Evolutionary conservation across 2,113 vertebrate genomes (phyloP).

Genomic region (Labeo rohita): DNA sequence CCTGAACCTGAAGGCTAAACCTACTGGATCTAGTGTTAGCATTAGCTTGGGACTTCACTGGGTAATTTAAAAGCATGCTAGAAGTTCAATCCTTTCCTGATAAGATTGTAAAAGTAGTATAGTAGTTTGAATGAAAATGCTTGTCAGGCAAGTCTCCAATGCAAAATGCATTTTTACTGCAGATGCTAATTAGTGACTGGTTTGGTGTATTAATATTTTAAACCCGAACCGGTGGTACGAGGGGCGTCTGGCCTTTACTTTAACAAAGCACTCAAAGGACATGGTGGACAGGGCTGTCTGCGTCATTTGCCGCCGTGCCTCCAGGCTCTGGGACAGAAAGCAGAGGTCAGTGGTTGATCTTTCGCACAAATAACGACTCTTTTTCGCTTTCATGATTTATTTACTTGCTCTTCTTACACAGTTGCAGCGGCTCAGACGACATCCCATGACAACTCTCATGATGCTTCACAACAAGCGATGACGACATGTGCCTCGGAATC

Average conservation of each 20-base stretch:
- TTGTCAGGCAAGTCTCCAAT: neutral
- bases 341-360: conserved; percentile 30
- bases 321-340: neutral
- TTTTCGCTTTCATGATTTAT: conserved; percentile 22
- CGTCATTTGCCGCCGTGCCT: neutral
- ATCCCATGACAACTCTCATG: neutral
- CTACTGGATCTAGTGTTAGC: neutral
- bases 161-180: neutral
- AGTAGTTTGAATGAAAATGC: neutral
- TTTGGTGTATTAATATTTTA: conserved; percentile 35
- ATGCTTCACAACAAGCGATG: neutral
- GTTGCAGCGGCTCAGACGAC: neutral
- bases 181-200: neutral
- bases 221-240: neutral
- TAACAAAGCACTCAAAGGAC: conserved; percentile 32
- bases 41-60: neutral
- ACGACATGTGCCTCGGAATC: neutral
- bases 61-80: neutral
- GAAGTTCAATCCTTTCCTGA: neutral
- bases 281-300: neutral
- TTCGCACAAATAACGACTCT: neutral
- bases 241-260: conserved; percentile 27
- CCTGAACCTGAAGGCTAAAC: neutral
- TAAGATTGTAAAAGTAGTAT: neutral
- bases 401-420: conserved; percentile 2